Conservation (phyloP, 2,888 invertebrate species). For the Agrilus cyanescens region DNA sequence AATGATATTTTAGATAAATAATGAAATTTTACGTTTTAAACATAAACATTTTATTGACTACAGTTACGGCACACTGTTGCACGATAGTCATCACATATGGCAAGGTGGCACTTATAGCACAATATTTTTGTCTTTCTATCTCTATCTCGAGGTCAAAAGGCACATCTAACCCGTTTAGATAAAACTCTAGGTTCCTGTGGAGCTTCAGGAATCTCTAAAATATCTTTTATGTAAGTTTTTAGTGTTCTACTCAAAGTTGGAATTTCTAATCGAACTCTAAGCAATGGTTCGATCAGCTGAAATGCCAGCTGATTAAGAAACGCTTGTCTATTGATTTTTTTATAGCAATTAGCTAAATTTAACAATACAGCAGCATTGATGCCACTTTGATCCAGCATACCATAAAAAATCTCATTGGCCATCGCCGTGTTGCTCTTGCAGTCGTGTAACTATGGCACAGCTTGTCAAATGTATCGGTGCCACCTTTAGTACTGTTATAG, state of each 20-base stretch:
- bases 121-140: neutral
- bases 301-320: neutral
- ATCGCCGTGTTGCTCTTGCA: conserved; percentile 2
- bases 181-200: too few relatives aligned
- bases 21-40: too few relatives aligned
- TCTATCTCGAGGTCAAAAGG: neutral
- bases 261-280: neutral
- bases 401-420: conserved; percentile 9
- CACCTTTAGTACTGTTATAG: conserved; percentile 8
- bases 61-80: neutral
- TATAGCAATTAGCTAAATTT: neutral
- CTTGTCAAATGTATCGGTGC: conserved; percentile 7
- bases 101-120: neutral
- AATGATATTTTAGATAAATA: too few relatives aligned
- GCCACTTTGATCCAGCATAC: conserved; percentile 7
- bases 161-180: neutral
- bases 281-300: neutral
- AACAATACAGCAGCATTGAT: conserved; percentile 9
- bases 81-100: neutral
- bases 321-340: neutral
- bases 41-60: neutral
- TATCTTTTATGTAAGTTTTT: neutral
- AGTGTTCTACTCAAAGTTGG: neutral
- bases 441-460: conserved; percentile 4
- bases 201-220: neutral